Evolutionary conservation across 2,888 invertebrate species (phyloP).

Genomic region (Digitonthophagus gazella): DNA sequence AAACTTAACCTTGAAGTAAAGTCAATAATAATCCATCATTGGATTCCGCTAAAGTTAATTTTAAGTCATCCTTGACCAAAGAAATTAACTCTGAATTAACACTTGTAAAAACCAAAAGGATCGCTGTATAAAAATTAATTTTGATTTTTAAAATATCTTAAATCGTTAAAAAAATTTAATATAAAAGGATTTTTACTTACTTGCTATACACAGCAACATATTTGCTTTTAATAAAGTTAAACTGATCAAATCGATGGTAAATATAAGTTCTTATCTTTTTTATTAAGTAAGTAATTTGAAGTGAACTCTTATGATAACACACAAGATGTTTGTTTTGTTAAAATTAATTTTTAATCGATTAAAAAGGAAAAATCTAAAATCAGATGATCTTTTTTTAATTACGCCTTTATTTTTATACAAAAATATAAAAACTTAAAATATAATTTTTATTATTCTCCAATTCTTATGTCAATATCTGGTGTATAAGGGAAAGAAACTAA

Average conservation of each 20-base stretch:
- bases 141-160: too few relatives aligned
- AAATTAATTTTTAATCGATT: background rate
- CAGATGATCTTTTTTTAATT: too few relatives aligned
- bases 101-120: background rate
- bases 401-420: background rate
- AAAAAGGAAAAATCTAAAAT: too few relatives aligned
- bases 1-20: constrained; percentile 13
- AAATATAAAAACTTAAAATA: background rate
- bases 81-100: constrained; percentile 14
- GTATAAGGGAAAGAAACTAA: background rate
- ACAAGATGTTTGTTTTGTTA: background rate
- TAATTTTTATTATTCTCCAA: background rate
- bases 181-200: background rate
- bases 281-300: too few relatives aligned
- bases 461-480: background rate
- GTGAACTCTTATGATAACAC: background rate
- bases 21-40: constrained; percentile 11
- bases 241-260: background rate
- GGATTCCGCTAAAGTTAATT: background rate
- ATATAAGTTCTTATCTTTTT: background rate
- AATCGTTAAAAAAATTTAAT: background rate
- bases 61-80: constrained; percentile 15
- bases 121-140: background rate
- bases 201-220: background rate
- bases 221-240: background rate